These are phyloP conservation scores for Oostethus manadensis DNA, from an alignment of 2,113 vertebrate species.

Conservation along the genomic window DNA sequence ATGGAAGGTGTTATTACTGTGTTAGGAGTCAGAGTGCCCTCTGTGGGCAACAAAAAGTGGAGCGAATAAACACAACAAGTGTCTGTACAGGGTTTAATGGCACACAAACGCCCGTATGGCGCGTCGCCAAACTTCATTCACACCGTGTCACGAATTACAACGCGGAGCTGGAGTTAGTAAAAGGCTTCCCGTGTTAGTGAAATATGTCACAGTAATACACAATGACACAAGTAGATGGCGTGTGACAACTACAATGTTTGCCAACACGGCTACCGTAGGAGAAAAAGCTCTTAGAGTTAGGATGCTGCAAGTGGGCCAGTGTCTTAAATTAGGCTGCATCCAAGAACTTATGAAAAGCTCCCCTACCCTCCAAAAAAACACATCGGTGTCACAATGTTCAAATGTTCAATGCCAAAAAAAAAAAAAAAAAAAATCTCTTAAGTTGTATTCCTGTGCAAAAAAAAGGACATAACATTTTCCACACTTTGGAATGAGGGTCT, in stretches of 20 bases:
- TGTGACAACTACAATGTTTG: constrained; percentile 27
- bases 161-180: constrained; percentile 30
- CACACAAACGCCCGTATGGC: constrained; percentile 44
- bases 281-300: constrained; percentile 25
- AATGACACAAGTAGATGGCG: constrained; percentile 19
- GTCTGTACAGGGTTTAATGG: constrained; percentile 61
- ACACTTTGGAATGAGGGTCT: constrained; percentile 1
- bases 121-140: constrained; percentile 18
- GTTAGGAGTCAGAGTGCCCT: constrained; percentile 62
- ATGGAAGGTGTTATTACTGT: constrained; percentile 3
- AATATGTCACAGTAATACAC: constrained; percentile 41
- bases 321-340: constrained; percentile 25
- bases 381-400: too few species aligned
- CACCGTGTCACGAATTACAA: constrained; percentile 13
- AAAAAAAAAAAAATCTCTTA: too few species aligned
- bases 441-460: too few species aligned
- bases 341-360: too few species aligned
- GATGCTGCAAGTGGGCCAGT: constrained; percentile 2
- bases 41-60: constrained; percentile 37
- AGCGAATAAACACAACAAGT: not conserved
- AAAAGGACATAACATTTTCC: too few species aligned
- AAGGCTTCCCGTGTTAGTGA: constrained; percentile 33
- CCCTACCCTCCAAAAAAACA: too few species aligned
- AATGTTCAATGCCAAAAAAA: too few species aligned
- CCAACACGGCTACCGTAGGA: constrained; percentile 36